Evolutionary conservation across 2,113 vertebrate genomes (phyloP), one percentile per base, ranked within the genome.

Genomic region (Neoarius graeffei): DNA sequence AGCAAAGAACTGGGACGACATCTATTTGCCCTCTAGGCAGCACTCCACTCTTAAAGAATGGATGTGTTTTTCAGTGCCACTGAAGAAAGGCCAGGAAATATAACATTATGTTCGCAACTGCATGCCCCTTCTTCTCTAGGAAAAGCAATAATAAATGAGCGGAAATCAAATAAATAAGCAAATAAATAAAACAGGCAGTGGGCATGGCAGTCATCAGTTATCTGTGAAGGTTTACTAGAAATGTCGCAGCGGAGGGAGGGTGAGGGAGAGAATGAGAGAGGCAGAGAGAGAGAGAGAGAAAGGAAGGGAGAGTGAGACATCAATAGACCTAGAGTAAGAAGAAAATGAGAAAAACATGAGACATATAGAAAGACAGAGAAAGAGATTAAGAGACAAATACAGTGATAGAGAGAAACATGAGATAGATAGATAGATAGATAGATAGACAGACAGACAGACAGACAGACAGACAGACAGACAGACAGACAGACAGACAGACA

Each of bases 181-280:
- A 82, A 85, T 80, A 85, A 73, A 60, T 79, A 82, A 88, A 79
- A 48, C 17, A 56, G 85, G 73, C 66, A 87, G 89, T 76, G 30
- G 80, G 83, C 83, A 81, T 88, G 90, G 89, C 89, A 92, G 91
- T 90, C 93, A 93, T 94, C 92, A 87, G 89, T 94, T 94, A 93
- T 93, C 91, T 92, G 83, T 91, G 90, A 94, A 93, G 92, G 91
- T 92, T 93, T 94, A 94, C 93, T 93, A 93, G 91, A 42, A 93
- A 93, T 89, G 90, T 89, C 89, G 91, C 83, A 69, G 89, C 30
- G 7, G 89, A 79, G 84, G 83, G 64, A 50, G 52, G 19, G 86
- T 48, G 56, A 4, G 81, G 76, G 15, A 50, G 13, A 82, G 77
- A 87, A 88, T 88, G 25, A 87, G 60, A 74, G 86, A 52, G 67